Evolutionary conservation across 2,888 invertebrate genomes (phyloP).

Genomic region (Hyposoter dolosus): DNA sequence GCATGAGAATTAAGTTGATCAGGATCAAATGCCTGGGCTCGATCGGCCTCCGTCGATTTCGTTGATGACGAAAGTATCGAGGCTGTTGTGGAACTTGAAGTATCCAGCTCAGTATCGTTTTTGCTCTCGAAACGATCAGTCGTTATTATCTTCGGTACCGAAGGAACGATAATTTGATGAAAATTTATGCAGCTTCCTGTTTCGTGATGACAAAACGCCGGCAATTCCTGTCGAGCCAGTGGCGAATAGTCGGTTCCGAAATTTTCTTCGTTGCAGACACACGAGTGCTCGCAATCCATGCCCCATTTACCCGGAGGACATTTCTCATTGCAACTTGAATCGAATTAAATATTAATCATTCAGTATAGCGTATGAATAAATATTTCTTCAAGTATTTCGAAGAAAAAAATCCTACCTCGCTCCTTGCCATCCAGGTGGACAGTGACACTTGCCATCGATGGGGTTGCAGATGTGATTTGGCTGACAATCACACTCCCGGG

Average conservation of each 20-base stretch:
- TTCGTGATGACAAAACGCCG: slow-evolving; percentile 87
- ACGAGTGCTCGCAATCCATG: slow-evolving; percentile 89
- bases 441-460: slow-evolving; percentile 88
- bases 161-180: slow-evolving; percentile 53
- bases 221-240: slow-evolving; percentile 85
- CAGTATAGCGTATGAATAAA: not conserved
- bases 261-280: slow-evolving; percentile 86
- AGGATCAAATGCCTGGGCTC: not conserved
- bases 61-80: slow-evolving; percentile 36
- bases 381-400: slow-evolving; percentile 59
- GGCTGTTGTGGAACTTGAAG: slow-evolving; percentile 52
- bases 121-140: slow-evolving; percentile 59
- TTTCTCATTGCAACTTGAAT: slow-evolving; percentile 79
- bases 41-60: slow-evolving; percentile 35
- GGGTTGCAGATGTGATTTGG: slow-evolving; percentile 88
- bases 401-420: slow-evolving; percentile 86
- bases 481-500: slow-evolving; percentile 88
- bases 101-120: slow-evolving; percentile 46
- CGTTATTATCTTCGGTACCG: slow-evolving; percentile 34
- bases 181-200: slow-evolving; percentile 87
- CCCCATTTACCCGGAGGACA: slow-evolving; percentile 91
- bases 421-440: slow-evolving; percentile 90
- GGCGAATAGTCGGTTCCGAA: slow-evolving; percentile 69
- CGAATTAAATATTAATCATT: not conserved
- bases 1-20: slow-evolving; percentile 42